A percentile compares a stretch with the other conserved stretches of the same genome.
Evolutionary conservation across 2,113 vertebrate species (phyloP).

Genomic region (Cololabis saira): DNA sequence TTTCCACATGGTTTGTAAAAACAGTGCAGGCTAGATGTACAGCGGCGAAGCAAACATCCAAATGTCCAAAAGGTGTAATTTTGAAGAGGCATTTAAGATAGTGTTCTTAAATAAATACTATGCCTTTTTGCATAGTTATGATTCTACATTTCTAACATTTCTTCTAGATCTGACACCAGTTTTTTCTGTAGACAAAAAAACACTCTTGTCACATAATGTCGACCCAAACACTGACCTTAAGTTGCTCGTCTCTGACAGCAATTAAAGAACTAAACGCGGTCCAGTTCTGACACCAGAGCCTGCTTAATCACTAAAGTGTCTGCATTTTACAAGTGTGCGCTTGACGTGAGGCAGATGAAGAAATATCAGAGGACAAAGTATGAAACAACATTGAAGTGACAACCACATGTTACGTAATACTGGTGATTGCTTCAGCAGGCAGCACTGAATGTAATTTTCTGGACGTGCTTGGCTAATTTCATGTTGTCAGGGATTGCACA

Average conservation of each 20-base stretch:
- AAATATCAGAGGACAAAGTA: constrained; percentile 63
- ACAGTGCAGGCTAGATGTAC: constrained; percentile 36
- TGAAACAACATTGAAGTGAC: constrained; percentile 53
- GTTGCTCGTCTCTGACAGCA: not conserved
- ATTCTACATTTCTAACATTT: constrained; percentile 53
- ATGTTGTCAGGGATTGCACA: constrained; percentile 41
- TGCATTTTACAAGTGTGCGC: constrained; percentile 28
- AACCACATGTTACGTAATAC: constrained; percentile 56
- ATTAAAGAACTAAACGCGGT: not conserved
- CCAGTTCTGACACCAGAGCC: not conserved
- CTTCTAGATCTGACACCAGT: constrained; percentile 20
- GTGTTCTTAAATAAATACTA: constrained; percentile 9
- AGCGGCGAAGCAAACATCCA: constrained; percentile 39
- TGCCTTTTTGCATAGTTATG: constrained; percentile 28
- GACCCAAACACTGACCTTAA: constrained; percentile 1
- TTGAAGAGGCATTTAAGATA: constrained; percentile 23
- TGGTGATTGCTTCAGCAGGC: constrained; percentile 53
- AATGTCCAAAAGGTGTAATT: constrained; percentile 57
- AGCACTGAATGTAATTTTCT: constrained; percentile 53
- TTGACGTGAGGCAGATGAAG: constrained; percentile 54
- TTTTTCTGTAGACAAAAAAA: constrained; percentile 31
- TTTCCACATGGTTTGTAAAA: constrained; percentile 71
- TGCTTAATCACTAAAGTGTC: constrained; percentile 37
- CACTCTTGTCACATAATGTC: constrained; percentile 1
- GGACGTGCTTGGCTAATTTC: constrained; percentile 45